A percentile compares a stretch with the other conserved stretches of the same genome.
Conservation (phyloP, 2,797 vertebrate species). For the Hemitrygon akajei region DNA sequence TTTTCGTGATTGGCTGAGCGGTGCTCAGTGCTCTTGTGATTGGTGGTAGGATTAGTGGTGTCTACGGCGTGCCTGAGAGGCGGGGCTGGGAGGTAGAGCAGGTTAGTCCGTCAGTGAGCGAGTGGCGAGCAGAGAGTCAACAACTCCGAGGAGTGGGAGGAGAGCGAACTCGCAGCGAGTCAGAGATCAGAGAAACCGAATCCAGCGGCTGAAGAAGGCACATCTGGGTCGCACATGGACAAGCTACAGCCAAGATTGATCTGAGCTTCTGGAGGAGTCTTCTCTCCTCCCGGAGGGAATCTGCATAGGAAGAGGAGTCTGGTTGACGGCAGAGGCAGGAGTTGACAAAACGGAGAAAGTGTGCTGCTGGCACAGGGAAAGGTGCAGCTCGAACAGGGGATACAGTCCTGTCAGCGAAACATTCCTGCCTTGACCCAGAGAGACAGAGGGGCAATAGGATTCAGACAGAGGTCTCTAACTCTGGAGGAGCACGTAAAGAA, state of each 20-base stretch:
- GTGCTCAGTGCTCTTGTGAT: neutral
- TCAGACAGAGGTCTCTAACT: neutral
- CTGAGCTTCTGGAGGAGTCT: neutral
- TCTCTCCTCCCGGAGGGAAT: neutral
- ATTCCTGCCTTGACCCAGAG: neutral
- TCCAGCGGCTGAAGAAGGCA: no score
- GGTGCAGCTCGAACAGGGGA: neutral
- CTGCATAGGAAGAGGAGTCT: neutral
- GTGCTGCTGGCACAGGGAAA: neutral
- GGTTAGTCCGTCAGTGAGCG: conserved; percentile 1
- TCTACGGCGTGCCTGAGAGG: conserved; percentile 13
- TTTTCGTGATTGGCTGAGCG: neutral
- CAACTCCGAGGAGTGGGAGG: neutral
- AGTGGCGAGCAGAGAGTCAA: neutral
- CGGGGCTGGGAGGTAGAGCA: neutral
- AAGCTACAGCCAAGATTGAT: neutral
- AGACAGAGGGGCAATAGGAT: neutral
- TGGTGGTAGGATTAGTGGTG: neutral
- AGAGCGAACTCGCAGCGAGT: neutral
- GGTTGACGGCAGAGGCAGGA: neutral
- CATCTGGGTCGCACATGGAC: neutral
- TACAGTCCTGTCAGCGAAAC: neutral
- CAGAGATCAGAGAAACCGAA: no score
- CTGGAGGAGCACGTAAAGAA: neutral
- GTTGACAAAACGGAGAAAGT: neutral